These are phyloP conservation scores for Habrosyne pyritoides DNA, from an alignment of 2,888 invertebrate species.

Conservation along the genomic window DNA sequence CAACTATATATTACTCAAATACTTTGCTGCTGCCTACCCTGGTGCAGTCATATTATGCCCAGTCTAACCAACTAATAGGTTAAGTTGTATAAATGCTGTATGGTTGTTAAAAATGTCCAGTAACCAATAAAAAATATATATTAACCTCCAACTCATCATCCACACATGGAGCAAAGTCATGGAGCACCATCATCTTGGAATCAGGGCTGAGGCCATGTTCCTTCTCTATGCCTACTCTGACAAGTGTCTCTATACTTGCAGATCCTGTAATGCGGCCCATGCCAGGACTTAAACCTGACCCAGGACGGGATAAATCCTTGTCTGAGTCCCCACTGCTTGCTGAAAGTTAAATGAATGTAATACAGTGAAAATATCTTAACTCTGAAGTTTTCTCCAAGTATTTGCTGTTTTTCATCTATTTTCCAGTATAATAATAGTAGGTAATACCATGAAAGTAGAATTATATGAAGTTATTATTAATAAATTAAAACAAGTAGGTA, in stretches of 20 bases:
- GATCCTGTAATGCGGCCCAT: constrained; percentile 97
- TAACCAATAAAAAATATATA: too few relatives aligned
- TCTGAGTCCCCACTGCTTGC: constrained; percentile 91
- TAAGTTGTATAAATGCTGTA: neutral
- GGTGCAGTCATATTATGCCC: too few relatives aligned
- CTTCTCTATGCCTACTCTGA: constrained; percentile 95
- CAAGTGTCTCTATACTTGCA: constrained; percentile 95
- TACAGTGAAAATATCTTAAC: too few relatives aligned
- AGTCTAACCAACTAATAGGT: neutral
- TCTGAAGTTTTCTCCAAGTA: too few relatives aligned
- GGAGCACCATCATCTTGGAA: constrained; percentile 96
- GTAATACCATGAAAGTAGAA: too few relatives aligned
- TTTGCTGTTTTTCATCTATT: too few relatives aligned
- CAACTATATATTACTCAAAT: too few relatives aligned
- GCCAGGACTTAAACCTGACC: constrained; percentile 88
- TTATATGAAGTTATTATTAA: too few relatives aligned
- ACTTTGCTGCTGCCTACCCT: too few relatives aligned
- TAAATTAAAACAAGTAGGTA: too few relatives aligned
- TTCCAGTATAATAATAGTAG: too few relatives aligned
- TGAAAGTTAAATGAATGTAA: constrained; percentile 43
- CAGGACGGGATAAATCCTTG: constrained; percentile 85
- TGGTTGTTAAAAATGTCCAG: neutral
- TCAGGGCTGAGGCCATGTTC: constrained; percentile 96
- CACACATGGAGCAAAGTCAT: constrained; percentile 97
- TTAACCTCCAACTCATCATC: constrained; percentile 95